A percentile compares a stretch with the other conserved stretches of the same genome.
Conservation (phyloP, 1,140 invertebrate species). For the Apis dorsata region DNA sequence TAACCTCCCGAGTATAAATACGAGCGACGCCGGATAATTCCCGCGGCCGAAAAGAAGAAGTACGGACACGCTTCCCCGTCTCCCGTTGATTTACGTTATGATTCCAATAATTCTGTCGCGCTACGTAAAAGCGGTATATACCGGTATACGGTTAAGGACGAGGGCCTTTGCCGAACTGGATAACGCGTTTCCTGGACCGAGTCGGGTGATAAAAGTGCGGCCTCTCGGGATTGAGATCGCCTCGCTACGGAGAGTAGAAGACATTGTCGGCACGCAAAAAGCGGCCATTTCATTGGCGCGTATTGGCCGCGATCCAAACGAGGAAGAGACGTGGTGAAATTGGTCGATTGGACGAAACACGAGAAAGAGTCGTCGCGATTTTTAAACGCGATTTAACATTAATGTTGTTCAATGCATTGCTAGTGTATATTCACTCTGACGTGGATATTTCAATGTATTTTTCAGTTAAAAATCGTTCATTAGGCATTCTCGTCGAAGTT, state of each 20-base stretch:
- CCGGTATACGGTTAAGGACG: slow-evolving; percentile 24
- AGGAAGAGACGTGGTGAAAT: slow-evolving; percentile 54
- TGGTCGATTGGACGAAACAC: neutral
- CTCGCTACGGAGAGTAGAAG: slow-evolving; percentile 45
- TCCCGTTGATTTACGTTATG: slow-evolving; percentile 57
- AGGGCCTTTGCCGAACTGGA: slow-evolving; percentile 1
- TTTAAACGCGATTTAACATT: slow-evolving; percentile 64
- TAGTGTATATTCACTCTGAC: slow-evolving; percentile 45
- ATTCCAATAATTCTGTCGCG: slow-evolving; percentile 60
- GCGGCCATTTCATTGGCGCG: slow-evolving; percentile 64
- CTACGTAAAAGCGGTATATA: slow-evolving; percentile 32
- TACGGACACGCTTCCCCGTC: slow-evolving; percentile 24
- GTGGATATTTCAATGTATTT: neutral
- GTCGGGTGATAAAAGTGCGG: slow-evolving; percentile 47
- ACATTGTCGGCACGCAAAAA: slow-evolving; percentile 59
- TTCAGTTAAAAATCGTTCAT: neutral
- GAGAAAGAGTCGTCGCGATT: slow-evolving; percentile 27
- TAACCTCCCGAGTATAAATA: slow-evolving; percentile 34
- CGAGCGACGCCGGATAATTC: slow-evolving; percentile 37
- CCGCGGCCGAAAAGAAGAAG: slow-evolving; percentile 48
- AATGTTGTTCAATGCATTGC: slow-evolving; percentile 59
- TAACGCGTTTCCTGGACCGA: slow-evolving; percentile 38
- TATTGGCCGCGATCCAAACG: slow-evolving; percentile 64
- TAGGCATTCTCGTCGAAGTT: neutral
- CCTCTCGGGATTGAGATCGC: slow-evolving; percentile 54